A percentile compares a stretch with the other conserved stretches of the same genome.
Evolutionary conservation across 2,888 invertebrate genomes (phyloP).

Genomic region (Penaeus monodon): DNA sequence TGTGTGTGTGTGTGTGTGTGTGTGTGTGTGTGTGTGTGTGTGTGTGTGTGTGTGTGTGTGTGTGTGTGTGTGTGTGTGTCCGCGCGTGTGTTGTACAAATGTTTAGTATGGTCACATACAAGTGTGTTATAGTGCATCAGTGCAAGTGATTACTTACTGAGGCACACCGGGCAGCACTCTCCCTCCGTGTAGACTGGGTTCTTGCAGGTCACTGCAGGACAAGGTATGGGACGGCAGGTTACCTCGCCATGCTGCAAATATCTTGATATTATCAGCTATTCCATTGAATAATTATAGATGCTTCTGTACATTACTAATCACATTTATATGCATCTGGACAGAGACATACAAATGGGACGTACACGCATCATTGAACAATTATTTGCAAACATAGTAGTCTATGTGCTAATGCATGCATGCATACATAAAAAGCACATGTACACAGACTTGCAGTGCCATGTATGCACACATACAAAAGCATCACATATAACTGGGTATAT

Average conservation of each 20-base stretch:
- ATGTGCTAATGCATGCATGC: not conserved
- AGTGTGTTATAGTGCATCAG: no score
- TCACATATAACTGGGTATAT: no score
- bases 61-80: no score
- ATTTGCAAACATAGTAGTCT: not conserved
- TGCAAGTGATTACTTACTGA: slow-evolving; percentile 77
- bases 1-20: no score
- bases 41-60: no score
- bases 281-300: no score
- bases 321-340: no score
- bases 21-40: no score
- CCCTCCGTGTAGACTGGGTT: slow-evolving; percentile 81
- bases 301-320: no score
- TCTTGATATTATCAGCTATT: no score
- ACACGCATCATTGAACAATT: not conserved
- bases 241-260: slow-evolving; percentile 83
- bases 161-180: slow-evolving; percentile 88
- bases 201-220: slow-evolving; percentile 83
- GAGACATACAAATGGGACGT: slow-evolving; percentile 11
- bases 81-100: no score
- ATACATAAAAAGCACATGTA: not conserved
- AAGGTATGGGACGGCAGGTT: slow-evolving; percentile 85
- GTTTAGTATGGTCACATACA: no score
- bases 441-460: not conserved
- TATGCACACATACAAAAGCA: slow-evolving; percentile 11